Evolutionary conservation across 2,797 vertebrate genomes (phyloP).

Genomic region (Ispidina picta): DNA sequence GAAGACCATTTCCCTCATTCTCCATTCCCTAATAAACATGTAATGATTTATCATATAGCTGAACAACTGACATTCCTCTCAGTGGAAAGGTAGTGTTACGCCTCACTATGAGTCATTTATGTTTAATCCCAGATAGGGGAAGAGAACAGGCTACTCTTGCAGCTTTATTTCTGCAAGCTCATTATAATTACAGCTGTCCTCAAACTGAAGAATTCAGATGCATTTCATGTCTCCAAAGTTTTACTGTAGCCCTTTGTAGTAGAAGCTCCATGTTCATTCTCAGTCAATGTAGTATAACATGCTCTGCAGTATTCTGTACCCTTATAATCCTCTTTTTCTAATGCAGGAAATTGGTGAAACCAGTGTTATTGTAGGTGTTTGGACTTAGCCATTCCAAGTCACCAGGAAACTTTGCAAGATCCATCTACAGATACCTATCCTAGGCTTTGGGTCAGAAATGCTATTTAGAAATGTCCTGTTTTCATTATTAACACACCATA

Average conservation of each 20-base stretch:
- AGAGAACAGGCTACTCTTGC: constrained; percentile 26
- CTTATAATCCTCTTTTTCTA: neutral
- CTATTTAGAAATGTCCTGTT: neutral
- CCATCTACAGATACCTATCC: neutral
- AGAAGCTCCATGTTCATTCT: neutral
- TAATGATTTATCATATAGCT: constrained; percentile 29
- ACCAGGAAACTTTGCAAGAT: neutral
- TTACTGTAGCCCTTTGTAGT: constrained; percentile 34
- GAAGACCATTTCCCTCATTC: neutral
- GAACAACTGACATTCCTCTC: constrained; percentile 16
- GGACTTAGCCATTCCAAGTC: neutral
- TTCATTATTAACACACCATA: neutral
- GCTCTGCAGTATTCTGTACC: neutral
- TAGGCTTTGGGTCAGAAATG: neutral
- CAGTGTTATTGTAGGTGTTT: neutral
- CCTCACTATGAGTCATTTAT: constrained; percentile 18
- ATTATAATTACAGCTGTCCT: constrained; percentile 57
- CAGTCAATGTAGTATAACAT: neutral
- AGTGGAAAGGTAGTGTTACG: constrained; percentile 38
- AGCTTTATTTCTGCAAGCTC: constrained; percentile 16
- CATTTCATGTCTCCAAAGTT: neutral
- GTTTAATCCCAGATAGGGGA: neutral
- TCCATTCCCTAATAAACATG: constrained; percentile 33
- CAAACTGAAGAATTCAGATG: constrained; percentile 30
- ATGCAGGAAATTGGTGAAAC: neutral